Evolutionary conservation across 2,888 invertebrate species (phyloP), one percentile per base, ranked within the genome.

Genomic region (Escarpia spicata): DNA sequence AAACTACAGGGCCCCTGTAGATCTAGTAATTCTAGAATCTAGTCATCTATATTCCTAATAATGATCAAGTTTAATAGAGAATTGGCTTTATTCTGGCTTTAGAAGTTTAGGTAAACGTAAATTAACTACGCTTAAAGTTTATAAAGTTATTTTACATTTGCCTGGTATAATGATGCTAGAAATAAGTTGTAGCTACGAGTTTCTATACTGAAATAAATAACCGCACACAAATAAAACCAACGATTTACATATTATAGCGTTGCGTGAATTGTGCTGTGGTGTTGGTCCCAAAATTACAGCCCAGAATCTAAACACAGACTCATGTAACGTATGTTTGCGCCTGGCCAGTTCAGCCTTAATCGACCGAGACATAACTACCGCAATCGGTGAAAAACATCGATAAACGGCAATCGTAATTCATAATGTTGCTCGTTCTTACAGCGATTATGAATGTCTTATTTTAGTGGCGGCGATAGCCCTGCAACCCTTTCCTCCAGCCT

Each of bases 321-420:
- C 52, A 52, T 6, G 52, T 52, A 37, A 37, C 37, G 37, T 6
- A 12, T 9, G 52, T 9, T 26, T 26, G 19, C 19, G 19, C 75
- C 75, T 26, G 75, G 75, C 26, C 6, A 75, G n/a, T 3, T 75
- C n/a, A 75, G 75, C 26, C 75, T 75, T 75, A 75, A 75, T 75
- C 75, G 75, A 75, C 75, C 75, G 75, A 75, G 75, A 75, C 75
- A 75, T n/a, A 75, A 26, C 75, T 75, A 75, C 26, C 75, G 75
- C 75, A 75, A 75, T 75, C 26, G 75, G 75, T 26, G 26, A 75
- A 75, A 75, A 75, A 75, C 75, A 75, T 75, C 75, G 75, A 75
- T 75, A 75, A 75, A 75, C 19, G 75, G 75, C 75, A 75, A 75
- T 75, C 75, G 26, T 75, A 26, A 75, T 75, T 75, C 75, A n/a